Evolutionary conservation across 1,140 invertebrate species (phyloP), one percentile per base, ranked within the genome.

Genomic region (Musca domestica): DNA sequence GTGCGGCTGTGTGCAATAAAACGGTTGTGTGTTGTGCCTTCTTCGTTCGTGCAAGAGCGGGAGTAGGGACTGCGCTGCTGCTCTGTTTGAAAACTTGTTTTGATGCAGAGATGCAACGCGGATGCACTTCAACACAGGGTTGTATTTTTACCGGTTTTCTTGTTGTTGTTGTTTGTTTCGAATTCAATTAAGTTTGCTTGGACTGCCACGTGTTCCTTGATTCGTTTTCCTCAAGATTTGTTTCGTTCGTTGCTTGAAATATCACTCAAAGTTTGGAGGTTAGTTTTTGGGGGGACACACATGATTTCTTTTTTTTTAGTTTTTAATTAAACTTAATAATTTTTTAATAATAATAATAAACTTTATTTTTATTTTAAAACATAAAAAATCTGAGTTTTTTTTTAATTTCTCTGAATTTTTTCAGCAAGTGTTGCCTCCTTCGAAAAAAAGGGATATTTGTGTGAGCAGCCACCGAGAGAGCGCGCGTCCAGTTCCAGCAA

Each of bases 81-180:
- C 20, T 51, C 20, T 20, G 4, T 51, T 0, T 51, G n/a, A 51
- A 51, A 20, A 51, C 34, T 41, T 41, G 34, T 41, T 41, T 27
- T 27, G 25, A 5, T 61, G 56, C 56, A 19, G 30, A 41, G 56
- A 34, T 61, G 56, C 56, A 61, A 34, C 19, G 25, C 17, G 20
- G 56, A 61, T 61, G 56, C 56, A 61, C 56, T 61, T 61, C 19
- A 41, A 61, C 30, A 61, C 56, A 61, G 56, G 41, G 56, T 61
- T 61, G 23, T 58, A 30, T 54, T 34, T 61, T 61, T 61, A 61
- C 56, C 56, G 56, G 56, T 61, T 61, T 51, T 19, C 5, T 15
- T 41, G 14, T 22, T 41, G 48, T 34, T 19, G 19, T n/a, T n/a
- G n/a, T n/a, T 58, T 15, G 4, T 58, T 34, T 61, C 2, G 34